phyloP scores from a whole-genome alignment of 1,140 invertebrate species.

The Temnothorax curvispinosus region DNA sequence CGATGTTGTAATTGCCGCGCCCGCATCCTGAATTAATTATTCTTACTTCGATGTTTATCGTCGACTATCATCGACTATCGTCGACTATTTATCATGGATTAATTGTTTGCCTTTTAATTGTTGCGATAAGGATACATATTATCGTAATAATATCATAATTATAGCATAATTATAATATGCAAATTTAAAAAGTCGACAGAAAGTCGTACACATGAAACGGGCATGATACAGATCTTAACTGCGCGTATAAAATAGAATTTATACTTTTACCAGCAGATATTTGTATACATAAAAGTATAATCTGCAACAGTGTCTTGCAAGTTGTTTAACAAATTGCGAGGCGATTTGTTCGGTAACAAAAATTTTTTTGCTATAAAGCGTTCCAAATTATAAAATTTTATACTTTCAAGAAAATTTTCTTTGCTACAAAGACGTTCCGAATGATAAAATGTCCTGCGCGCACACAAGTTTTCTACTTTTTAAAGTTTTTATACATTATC shows the following conservation, averaged over 20 bases:
- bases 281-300: not conserved
- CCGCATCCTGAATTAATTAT: conserved; percentile 16
- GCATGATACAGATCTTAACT: conserved; percentile 1
- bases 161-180: not conserved
- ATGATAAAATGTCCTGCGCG: not conserved
- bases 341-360: not conserved
- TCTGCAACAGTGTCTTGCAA: not conserved
- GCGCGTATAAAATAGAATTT: not conserved
- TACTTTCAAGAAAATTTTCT: not conserved
- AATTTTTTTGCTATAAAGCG: not conserved
- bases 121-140: not conserved
- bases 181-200: conserved; percentile 2
- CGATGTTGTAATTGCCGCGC: not conserved
- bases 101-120: not conserved
- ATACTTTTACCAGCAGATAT: not conserved
- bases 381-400: too few relatives aligned
- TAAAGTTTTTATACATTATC: not conserved
- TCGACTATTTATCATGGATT: not conserved
- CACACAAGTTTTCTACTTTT: not conserved
- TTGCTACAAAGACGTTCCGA: not conserved
- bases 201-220: not conserved
- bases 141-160: not conserved
- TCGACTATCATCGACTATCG: not conserved
- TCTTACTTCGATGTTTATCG: not conserved
- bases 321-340: not conserved